Base-by-base conservation (phyloP, 2,797 vertebrate genomes). In the Macroramphosus scolopax region DNA sequence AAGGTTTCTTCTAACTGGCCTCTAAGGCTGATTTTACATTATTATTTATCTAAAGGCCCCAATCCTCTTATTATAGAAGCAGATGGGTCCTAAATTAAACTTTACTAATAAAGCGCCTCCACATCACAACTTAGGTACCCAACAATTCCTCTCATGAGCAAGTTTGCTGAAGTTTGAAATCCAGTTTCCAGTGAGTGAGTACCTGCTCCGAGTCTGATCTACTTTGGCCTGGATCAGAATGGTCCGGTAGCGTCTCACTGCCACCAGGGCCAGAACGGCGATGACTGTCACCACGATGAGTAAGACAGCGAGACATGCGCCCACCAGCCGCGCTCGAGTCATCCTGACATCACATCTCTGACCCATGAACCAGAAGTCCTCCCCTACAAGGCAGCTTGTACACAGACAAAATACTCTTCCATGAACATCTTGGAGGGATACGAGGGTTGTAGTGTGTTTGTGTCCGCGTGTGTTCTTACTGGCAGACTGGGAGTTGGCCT, bases 151-250 rank as follows among this genome's bases (percentile, higher is more conserved):
- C n/a, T n/a, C n/a, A n/a, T n/a, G n/a, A n/a, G n/a, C n/a, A n/a
- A n/a, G n/a, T n/a, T n/a, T n/a, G n/a, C n/a, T n/a, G n/a, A n/a
- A n/a, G n/a, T n/a, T n/a, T n/a, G n/a, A n/a, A n/a, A n/a, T n/a
- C n/a, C 20, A 22, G 20, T 22, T 3, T 22, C 5, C 9, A 55
- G 31, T 35, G 25, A 56, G 39, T 44, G 13, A 8, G 17, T 86
- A 95, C 94, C 94, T 96, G 92, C 94, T 95, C 36, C 89, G 88
- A 12, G 91, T 93, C 86, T 95, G 93, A 41, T 95, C 92, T 0
- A 89, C 91, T 83, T 92, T 92, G 72, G 93, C 89, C 76, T 93
- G 91, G 68, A 92, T 84, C 55, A 95, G 87, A 73, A 91, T 78
- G 25, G 57, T 77, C 69, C 90, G 87, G 82, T 94, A 93, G 0